Percentiles rank a stretch among this genome's conserved stretches.
These are phyloP conservation scores for Vespertilio murinus DNA, from an alignment of 2,797 vertebrate species.

Conservation along the genomic window DNA sequence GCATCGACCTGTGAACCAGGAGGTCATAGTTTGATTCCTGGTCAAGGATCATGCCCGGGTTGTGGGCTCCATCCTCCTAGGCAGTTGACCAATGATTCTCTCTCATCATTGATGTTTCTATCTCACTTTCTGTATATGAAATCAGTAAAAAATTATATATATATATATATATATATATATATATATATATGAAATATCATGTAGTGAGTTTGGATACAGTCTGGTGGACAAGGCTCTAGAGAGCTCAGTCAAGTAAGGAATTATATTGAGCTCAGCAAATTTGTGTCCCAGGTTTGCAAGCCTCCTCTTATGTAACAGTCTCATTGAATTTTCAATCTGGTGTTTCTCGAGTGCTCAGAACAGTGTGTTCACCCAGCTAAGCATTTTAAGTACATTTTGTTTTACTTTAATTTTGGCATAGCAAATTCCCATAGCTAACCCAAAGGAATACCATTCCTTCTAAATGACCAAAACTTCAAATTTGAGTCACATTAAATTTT, in stretches of 20 bases:
- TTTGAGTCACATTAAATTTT: background rate
- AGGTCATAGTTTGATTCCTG: no score
- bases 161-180: no score
- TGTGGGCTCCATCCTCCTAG: no score
- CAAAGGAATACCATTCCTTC: background rate
- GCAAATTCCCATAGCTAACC: background rate
- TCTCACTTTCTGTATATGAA: no score
- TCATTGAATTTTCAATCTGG: background rate
- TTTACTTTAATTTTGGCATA: background rate
- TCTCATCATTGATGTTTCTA: no score
- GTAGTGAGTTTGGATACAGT: background rate
- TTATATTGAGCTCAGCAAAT: background rate
- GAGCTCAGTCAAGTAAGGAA: background rate
- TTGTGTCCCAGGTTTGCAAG: background rate
- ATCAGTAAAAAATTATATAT: no score
- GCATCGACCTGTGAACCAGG: no score
- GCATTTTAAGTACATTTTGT: constrained; percentile 38
- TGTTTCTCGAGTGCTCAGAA: background rate
- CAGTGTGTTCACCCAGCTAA: constrained; percentile 18
- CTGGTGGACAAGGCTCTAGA: background rate
- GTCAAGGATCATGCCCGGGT: no score
- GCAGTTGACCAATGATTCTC: no score
- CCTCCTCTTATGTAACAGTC: background rate
- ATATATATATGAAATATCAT: background rate
- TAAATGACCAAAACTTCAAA: constrained; percentile 23